Conservation (phyloP, 2,888 invertebrate species). For the Choreutis nemorana region DNA sequence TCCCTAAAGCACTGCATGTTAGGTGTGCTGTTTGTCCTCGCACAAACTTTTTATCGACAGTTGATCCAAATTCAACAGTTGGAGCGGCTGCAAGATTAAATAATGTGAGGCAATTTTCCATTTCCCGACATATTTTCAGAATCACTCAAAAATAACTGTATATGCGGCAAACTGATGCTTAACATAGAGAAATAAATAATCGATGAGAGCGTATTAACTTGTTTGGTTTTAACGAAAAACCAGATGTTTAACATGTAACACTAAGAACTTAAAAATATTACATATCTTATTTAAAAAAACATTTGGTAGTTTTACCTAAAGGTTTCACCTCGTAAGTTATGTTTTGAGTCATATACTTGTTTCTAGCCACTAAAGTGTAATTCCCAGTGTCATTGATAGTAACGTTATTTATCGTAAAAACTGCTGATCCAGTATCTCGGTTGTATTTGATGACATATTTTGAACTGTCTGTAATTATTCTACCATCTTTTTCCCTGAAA, state of each 20-base stretch:
- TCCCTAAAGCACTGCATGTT: slow-evolving; percentile 32
- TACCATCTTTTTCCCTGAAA: not conserved
- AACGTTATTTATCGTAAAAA: slow-evolving; percentile 18
- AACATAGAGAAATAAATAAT: not conserved
- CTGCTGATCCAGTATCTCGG: slow-evolving; percentile 9
- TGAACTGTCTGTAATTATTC: slow-evolving; percentile 5
- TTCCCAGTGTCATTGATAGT: slow-evolving; percentile 29
- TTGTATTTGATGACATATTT: slow-evolving; percentile 16
- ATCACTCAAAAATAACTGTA: too few species aligned
- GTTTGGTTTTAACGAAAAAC: not conserved
- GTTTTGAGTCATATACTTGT: slow-evolving; percentile 16
- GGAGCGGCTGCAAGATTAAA: slow-evolving; percentile 24
- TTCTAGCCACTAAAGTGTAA: slow-evolving; percentile 32
- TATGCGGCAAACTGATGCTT: too few species aligned
- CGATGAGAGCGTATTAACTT: not conserved
- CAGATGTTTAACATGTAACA: slow-evolving; percentile 1
- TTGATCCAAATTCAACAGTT: slow-evolving; percentile 20
- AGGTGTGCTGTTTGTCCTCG: slow-evolving; percentile 19
- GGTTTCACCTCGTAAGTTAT: slow-evolving; percentile 22
- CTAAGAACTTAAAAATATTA: not conserved
- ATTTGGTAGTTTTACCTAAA: slow-evolving; percentile 20
- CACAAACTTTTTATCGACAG: slow-evolving; percentile 18
- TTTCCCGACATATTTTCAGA: too few species aligned
- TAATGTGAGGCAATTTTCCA: not conserved
- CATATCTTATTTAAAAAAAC: not conserved